phyloP scores from a whole-genome alignment of 2,113 vertebrate genomes.

The Upupa epops region DNA sequence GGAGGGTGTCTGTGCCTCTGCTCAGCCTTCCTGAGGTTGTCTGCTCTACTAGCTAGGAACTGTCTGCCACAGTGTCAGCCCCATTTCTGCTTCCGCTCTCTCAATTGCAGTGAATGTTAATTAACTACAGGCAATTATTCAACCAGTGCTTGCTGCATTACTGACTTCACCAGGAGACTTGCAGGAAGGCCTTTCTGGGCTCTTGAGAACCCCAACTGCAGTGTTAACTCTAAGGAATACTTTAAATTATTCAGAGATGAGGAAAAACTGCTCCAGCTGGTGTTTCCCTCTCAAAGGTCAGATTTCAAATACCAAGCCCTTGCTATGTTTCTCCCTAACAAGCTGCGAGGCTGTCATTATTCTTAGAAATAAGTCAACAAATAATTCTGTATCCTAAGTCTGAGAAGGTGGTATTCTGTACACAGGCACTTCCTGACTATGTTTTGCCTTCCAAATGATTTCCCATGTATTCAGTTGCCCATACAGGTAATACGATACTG shows the following conservation, averaged over 20 bases:
- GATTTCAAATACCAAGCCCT: slow-evolving; percentile 28
- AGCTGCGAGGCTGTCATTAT: background rate
- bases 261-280: background rate
- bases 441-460: background rate
- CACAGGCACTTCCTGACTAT: background rate
- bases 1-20: background rate
- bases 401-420: background rate
- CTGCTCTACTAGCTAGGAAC: accelerated
- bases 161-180: background rate
- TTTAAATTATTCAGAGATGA: slow-evolving; percentile 13
- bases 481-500: background rate
- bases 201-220: background rate
- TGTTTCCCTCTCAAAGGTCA: slow-evolving; percentile 50
- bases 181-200: background rate
- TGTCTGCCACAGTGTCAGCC: background rate
- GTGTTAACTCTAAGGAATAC: background rate
- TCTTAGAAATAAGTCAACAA: slow-evolving; percentile 5
- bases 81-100: background rate
- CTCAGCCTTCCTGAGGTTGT: background rate
- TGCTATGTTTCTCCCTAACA: slow-evolving; percentile 11
- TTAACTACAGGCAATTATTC: background rate
- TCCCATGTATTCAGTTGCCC: background rate
- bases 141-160: accelerated
- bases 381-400: background rate
- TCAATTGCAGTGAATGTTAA: accelerated